A percentile compares a stretch with the other conserved stretches of the same genome.
These are phyloP conservation scores for Philereme transversata DNA, from an alignment of 2,888 invertebrate species.

Conservation along the genomic window DNA sequence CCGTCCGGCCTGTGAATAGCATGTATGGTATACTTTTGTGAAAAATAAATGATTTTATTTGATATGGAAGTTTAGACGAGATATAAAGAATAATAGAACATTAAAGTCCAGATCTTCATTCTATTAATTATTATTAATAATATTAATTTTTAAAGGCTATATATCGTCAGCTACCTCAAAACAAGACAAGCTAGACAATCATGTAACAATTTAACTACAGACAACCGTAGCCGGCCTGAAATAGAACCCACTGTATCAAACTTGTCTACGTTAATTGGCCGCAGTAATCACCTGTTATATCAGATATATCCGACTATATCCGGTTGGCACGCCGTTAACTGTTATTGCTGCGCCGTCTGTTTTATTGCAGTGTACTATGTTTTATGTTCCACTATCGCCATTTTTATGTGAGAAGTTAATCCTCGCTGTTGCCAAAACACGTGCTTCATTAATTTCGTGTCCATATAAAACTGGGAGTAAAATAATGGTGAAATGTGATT, in stretches of 20 bases:
- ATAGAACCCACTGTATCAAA: constrained; percentile 35
- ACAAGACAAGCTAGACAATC: too few relatives aligned
- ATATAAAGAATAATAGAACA: too few relatives aligned
- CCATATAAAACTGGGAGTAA: constrained; percentile 5
- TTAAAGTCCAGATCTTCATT: too few relatives aligned
- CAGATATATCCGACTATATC: constrained; percentile 46
- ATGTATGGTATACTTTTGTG: too few relatives aligned
- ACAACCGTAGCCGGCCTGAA: neutral
- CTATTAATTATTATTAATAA: too few relatives aligned
- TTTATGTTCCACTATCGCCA: constrained; percentile 42
- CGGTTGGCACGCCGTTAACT: constrained; percentile 50
- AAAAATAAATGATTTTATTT: too few relatives aligned
- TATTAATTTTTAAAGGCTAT: too few relatives aligned
- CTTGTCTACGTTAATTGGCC: constrained; percentile 53
- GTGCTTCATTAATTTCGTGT: constrained; percentile 30
- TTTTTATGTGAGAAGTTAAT: constrained; percentile 34
- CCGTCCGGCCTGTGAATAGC: too few relatives aligned
- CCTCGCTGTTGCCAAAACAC: constrained; percentile 31
- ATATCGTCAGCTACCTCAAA: too few relatives aligned
- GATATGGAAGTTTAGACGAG: too few relatives aligned
- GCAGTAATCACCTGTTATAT: constrained; percentile 61
- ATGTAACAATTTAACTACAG: too few relatives aligned
- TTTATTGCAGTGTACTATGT: constrained; percentile 51
- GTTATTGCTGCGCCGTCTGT: constrained; percentile 54
- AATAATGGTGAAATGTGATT: constrained; percentile 11